A percentile compares a stretch with the other conserved stretches of the same genome.
phyloP scores from a whole-genome alignment of 2,888 invertebrate genomes.

The Machimus atricapillus region DNA sequence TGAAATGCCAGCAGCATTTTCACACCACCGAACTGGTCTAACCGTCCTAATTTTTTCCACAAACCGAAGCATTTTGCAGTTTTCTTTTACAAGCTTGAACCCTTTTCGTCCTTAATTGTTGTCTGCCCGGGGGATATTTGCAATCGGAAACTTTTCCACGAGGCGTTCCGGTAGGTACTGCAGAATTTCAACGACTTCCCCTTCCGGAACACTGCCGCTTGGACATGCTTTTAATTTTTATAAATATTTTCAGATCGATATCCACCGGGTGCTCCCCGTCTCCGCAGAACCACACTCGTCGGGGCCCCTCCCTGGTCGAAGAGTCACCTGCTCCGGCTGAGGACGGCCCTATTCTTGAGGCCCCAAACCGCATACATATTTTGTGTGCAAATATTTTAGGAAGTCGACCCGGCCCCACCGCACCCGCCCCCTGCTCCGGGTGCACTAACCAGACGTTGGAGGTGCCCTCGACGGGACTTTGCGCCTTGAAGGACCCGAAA shows the following conservation, averaged over 20 bases:
- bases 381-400: neutral
- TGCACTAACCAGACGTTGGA: neutral
- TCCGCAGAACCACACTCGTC: neutral
- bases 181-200: constrained; percentile 36
- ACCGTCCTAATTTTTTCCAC: constrained; percentile 36
- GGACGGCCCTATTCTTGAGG: neutral
- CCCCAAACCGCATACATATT: constrained; percentile 9
- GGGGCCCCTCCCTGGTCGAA: neutral
- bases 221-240: constrained; percentile 35
- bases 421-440: neutral
- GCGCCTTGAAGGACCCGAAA: constrained; percentile 1
- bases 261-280: neutral
- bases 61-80: constrained; percentile 35
- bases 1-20: constrained; percentile 26
- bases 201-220: constrained; percentile 14
- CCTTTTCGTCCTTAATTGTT: constrained; percentile 33
- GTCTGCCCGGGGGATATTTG: constrained; percentile 34
- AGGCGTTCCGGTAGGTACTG: constrained; percentile 23
- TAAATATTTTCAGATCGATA: constrained; percentile 25
- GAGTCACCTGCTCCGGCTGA: neutral
- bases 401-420: neutral
- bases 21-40: constrained; percentile 19
- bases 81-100: constrained; percentile 26
- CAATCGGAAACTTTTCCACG: constrained; percentile 35
- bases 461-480: neutral